Evolutionary conservation across 2,797 vertebrate genomes (phyloP).

Genomic region (Cossypha dichroa): DNA sequence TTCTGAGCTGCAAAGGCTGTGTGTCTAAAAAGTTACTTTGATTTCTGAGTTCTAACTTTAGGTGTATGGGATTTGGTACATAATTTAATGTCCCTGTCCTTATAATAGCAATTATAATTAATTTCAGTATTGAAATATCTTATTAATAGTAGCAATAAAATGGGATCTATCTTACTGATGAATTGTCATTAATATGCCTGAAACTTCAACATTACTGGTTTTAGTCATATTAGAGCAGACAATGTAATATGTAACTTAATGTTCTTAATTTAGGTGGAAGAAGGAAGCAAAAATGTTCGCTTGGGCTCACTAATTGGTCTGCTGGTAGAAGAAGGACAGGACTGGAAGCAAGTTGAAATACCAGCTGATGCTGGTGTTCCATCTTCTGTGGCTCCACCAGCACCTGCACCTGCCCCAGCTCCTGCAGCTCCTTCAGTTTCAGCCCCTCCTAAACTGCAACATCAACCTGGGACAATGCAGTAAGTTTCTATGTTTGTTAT

Average conservation of each 20-base stretch:
- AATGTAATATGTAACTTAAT: neutral
- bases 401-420: neutral
- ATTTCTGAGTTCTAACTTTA: neutral
- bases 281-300: constrained; percentile 88
- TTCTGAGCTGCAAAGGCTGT: neutral
- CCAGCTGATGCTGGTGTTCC: constrained; percentile 71
- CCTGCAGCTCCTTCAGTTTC: constrained; percentile 22
- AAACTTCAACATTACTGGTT: neutral
- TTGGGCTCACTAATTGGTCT: constrained; percentile 90
- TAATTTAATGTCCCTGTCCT: neutral
- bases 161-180: neutral
- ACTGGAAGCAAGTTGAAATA: constrained; percentile 92
- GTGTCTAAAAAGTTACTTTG: neutral
- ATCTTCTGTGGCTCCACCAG: constrained; percentile 49
- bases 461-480: constrained; percentile 68
- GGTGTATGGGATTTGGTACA: neutral
- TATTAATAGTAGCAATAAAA: neutral
- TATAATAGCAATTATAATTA: neutral
- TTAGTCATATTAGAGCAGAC: neutral
- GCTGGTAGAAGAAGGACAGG: constrained; percentile 92
- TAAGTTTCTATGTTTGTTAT: constrained; percentile 67
- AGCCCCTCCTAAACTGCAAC: constrained; percentile 47
- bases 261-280: constrained; percentile 82
- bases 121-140: neutral
- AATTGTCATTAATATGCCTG: neutral